Percentiles rank a stretch among this genome's conserved stretches.
phyloP scores from a whole-genome alignment of 2,797 vertebrate species.

The Octomys mimax region DNA sequence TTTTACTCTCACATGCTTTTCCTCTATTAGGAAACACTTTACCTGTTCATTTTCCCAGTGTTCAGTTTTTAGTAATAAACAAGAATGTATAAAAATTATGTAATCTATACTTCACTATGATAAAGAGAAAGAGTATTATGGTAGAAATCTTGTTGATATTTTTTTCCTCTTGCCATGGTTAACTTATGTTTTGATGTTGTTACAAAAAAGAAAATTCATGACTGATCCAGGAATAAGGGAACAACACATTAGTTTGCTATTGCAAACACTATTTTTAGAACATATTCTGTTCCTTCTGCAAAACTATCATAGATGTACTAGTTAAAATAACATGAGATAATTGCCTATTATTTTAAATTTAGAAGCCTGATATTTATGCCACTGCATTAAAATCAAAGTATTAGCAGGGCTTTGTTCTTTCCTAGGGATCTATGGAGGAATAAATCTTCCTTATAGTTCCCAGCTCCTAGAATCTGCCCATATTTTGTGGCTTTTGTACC shows the following conservation, averaged over 20 bases:
- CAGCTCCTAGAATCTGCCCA: background rate
- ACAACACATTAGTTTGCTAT: background rate
- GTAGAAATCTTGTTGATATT: background rate
- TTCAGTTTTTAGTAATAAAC: background rate
- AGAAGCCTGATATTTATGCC: background rate
- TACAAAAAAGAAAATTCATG: background rate
- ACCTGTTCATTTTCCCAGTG: background rate
- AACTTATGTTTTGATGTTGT: background rate
- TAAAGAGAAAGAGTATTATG: background rate
- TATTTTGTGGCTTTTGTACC: background rate
- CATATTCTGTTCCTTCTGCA: background rate
- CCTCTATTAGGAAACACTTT: background rate
- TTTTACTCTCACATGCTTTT: background rate
- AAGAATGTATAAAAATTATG: background rate
- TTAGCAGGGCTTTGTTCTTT: background rate
- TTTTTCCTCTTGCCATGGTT: background rate
- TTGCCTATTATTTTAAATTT: background rate
- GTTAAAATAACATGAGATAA: background rate
- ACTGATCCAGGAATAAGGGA: background rate
- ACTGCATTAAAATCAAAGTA: background rate
- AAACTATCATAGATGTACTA: background rate
- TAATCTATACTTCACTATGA: background rate
- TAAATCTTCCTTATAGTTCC: background rate
- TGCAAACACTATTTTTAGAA: background rate
- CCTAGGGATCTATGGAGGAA: background rate